A percentile compares a stretch with the other conserved stretches of the same genome.
phyloP scores from a whole-genome alignment of 1,140 invertebrate species.

The Chironomus tepperi region DNA sequence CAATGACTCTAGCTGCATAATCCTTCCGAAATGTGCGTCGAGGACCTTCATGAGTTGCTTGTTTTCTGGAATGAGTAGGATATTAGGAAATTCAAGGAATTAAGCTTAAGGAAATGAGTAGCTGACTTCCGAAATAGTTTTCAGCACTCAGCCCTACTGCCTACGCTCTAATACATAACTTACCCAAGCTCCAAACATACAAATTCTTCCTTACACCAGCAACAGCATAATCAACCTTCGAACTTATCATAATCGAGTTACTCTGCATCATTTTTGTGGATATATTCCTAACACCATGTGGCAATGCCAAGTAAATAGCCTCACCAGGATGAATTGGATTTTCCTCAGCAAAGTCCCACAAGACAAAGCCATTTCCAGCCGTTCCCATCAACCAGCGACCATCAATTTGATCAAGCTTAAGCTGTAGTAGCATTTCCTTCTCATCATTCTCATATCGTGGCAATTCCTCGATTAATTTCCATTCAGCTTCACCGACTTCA shows the following conservation, averaged over 20 bases:
- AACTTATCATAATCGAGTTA: conserved; percentile 85
- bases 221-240: conserved; percentile 82
- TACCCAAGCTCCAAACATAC: conserved; percentile 80
- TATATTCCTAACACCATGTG: conserved; percentile 87
- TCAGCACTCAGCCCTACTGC: too few species aligned
- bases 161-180: too few species aligned
- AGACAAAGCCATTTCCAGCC: conserved; percentile 70
- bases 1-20: conserved; percentile 80
- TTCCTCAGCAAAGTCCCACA: conserved; percentile 55
- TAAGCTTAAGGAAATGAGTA: too few species aligned
- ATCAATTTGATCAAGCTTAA: conserved; percentile 65
- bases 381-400: conserved; percentile 74
- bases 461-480: conserved; percentile 51
- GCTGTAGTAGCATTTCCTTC: conserved; percentile 65
- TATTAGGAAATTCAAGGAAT: too few species aligned
- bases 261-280: conserved; percentile 79
- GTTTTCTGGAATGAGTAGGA: conserved; percentile 43
- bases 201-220: conserved; percentile 94
- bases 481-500: conserved; percentile 46
- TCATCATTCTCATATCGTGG: conserved; percentile 57
- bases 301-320: conserved; percentile 64
- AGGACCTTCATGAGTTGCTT: conserved; percentile 79
- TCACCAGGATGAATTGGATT: conserved; percentile 37
- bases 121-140: too few species aligned
- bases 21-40: conserved; percentile 94